Percentiles rank a stretch among this genome's conserved stretches.
Evolutionary conservation across 2,888 invertebrate genomes (phyloP).

Genomic region (Copidosoma aretas): DNA sequence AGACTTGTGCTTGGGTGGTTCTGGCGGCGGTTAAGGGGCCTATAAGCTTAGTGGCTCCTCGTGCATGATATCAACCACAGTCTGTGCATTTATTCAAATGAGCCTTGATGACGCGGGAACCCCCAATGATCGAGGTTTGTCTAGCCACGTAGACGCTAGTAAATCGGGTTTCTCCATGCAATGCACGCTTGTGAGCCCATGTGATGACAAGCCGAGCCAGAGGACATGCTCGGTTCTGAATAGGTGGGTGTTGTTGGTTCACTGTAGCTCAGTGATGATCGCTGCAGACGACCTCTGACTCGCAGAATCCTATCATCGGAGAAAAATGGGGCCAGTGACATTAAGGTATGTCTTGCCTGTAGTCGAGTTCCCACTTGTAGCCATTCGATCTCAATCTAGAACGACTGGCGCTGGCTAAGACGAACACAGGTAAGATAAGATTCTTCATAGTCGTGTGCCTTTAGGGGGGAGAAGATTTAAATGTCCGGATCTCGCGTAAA

Average conservation of each 20-base stretch:
- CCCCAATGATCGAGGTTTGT: conserved; percentile 15
- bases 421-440: not conserved
- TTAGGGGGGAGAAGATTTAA: not conserved
- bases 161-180: conserved; percentile 6
- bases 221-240: not conserved
- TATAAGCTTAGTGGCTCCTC: conserved; percentile 4
- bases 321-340: not conserved
- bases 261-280: not conserved
- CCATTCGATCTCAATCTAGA: not conserved
- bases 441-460: not conserved
- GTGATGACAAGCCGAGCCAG: not conserved
- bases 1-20: conserved; percentile 10
- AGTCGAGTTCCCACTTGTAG: not conserved
- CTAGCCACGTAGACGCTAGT: not conserved
- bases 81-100: not conserved
- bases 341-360: not conserved
- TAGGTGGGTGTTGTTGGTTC: conserved; percentile 9
- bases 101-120: not conserved
- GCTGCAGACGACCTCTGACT: conserved; percentile 18
- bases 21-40: conserved; percentile 20
- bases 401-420: not conserved
- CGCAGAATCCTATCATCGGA: not conserved
- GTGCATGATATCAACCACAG: not conserved
- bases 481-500: not conserved
- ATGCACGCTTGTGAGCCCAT: not conserved